These are phyloP conservation scores for Grammomys surdaster DNA, from an alignment of 2,113 vertebrate species.

Conservation along the genomic window DNA sequence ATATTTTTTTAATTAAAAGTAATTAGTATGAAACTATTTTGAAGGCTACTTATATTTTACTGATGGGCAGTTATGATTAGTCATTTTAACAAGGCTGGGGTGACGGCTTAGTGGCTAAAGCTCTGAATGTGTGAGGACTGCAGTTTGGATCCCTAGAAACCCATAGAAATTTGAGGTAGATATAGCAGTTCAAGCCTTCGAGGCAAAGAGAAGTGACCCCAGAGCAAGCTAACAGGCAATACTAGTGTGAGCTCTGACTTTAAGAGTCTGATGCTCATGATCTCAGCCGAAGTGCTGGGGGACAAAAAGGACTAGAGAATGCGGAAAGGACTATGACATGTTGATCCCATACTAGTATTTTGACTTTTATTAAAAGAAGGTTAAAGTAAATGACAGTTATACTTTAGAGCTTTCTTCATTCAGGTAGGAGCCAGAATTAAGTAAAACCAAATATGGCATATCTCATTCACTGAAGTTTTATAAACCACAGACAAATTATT, in stretches of 20 bases:
- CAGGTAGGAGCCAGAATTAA: slow-evolving; percentile 33
- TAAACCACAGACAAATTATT: slow-evolving; percentile 39
- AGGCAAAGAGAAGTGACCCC: background rate
- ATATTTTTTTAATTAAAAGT: slow-evolving; percentile 58
- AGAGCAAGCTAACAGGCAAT: background rate
- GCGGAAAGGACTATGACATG: background rate
- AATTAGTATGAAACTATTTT: slow-evolving; percentile 36
- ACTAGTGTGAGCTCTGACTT: background rate
- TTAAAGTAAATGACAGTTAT: background rate
- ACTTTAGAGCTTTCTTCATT: slow-evolving; percentile 22
- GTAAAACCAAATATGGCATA: slow-evolving; percentile 31
- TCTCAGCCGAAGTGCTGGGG: background rate
- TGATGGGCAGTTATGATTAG: slow-evolving; percentile 10
- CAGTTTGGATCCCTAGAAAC: background rate
- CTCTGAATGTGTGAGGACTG: background rate
- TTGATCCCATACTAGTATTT: background rate
- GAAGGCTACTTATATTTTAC: slow-evolving; percentile 14
- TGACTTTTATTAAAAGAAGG: slow-evolving; percentile 39
- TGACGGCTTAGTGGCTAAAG: background rate
- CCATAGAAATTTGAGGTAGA: background rate
- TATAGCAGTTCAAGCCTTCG: background rate
- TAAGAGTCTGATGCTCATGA: slow-evolving; percentile 4
- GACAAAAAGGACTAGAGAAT: slow-evolving; percentile 18
- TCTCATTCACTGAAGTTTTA: slow-evolving; percentile 48
- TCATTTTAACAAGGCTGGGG: background rate